Percentiles rank a stretch among this genome's conserved stretches.
Conservation (phyloP, 2,888 invertebrate genomes). For the Buathra laborator region DNA sequence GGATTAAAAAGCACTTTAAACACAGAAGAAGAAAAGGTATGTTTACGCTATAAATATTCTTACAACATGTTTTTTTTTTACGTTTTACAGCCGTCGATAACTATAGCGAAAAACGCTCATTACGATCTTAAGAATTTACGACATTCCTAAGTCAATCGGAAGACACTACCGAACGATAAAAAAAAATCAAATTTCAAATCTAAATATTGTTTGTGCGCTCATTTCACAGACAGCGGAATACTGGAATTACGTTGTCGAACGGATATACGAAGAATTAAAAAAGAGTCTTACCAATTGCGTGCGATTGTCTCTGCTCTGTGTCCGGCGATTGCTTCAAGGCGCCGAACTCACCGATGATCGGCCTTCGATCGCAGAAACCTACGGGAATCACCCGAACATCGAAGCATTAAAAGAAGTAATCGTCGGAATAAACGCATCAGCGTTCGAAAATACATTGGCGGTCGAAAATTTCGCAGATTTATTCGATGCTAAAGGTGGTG, state of each 20-base stretch:
- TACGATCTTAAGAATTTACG: no score
- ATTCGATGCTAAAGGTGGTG: constrained; percentile 19
- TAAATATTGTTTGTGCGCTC: constrained; percentile 29
- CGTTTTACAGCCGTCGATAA: no score
- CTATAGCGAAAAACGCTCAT: no score
- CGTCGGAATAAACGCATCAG: constrained; percentile 24
- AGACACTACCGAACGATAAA: no score
- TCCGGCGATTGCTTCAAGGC: constrained; percentile 88
- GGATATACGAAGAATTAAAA: constrained; percentile 91
- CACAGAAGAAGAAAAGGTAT: constrained; percentile 43
- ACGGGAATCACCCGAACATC: constrained; percentile 9
- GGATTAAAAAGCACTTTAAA: constrained; percentile 34
- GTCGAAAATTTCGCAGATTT: constrained; percentile 4
- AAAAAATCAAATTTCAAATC: not conserved
- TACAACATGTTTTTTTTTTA: no score
- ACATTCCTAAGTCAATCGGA: no score
- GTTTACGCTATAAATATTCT: not conserved
- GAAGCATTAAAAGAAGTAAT: constrained; percentile 5
- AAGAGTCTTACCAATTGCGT: constrained; percentile 89
- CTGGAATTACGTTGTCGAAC: constrained; percentile 91
- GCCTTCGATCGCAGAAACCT: constrained; percentile 33
- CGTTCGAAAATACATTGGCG: constrained; percentile 25
- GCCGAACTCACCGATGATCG: constrained; percentile 80
- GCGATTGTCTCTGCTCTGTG: constrained; percentile 88
- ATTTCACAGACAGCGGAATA: constrained; percentile 89